Evolutionary conservation across 1,140 invertebrate species (phyloP), one percentile per base, ranked within the genome.

Genomic region (Atta texana): DNA sequence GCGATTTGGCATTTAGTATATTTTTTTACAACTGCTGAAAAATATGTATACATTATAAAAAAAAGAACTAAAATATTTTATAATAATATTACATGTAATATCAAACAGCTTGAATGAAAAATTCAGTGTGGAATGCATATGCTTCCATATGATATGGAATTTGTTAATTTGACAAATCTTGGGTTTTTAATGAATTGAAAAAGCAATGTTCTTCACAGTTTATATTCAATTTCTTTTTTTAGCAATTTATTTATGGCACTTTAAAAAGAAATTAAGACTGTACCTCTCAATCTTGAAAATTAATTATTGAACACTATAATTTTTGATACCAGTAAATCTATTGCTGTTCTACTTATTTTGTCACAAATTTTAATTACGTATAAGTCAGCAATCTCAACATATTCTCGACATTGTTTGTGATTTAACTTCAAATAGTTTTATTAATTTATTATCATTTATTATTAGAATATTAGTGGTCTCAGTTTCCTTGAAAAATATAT

Each of bases 401-500:
- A 64, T 64, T 64, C 24, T 49, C 18, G 51, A 3, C 5, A 18
- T 24, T 24, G 24, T 24, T 24, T 24, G 24, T 0, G 24, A 24
- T 49, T 61, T 28, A 28, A 63, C 6, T 71, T 53, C 4, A 72
- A 72, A 72, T 55, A 80, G 3, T 18, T 71, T 59, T 75, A 18
- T 72, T 31, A 55, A 74, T n/a, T n/a, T n/a, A n/a, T n/a, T n/a
- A 10, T 57, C 8, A 7, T 51, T 31, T 1, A 8, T 18, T 44
- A 63, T 39, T 68, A 59, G 1, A 10, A 61, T 59, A 39, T 76
- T 44, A 39, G 5, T 31, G 16, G 4, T 61, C 8, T 34, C 18
- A 69, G 72, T 59, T 77, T 28, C 49, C 39, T 39, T 21, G 64
- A 74, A 86, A 64, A 74, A 80, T 53, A 55, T 39, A 5, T 51